These are phyloP conservation scores for Dufourea novaeangliae DNA, from an alignment of 1,140 invertebrate genomes.

Conservation along the genomic window DNA sequence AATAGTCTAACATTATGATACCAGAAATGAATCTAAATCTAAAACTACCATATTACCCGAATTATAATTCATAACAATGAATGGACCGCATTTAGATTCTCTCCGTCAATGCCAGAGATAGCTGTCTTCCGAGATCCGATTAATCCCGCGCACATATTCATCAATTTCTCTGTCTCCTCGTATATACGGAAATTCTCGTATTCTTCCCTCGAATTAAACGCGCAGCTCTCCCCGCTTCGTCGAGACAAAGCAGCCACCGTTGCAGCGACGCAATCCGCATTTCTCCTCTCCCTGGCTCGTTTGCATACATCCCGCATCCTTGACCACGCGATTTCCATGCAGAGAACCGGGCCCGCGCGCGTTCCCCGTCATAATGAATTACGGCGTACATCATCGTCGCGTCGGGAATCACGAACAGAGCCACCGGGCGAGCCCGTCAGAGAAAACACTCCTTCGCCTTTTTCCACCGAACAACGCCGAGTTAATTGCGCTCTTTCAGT, in stretches of 20 bases:
- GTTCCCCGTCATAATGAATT: background rate
- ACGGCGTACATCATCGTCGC: constrained; percentile 1
- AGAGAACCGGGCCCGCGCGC: background rate
- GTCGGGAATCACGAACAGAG: background rate
- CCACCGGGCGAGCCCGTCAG: too few relatives aligned
- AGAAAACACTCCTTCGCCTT: background rate
- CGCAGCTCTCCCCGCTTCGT: too few relatives aligned
- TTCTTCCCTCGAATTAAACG: background rate
- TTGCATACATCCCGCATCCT: background rate
- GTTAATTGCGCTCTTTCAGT: constrained; percentile 49
- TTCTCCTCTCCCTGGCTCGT: too few relatives aligned
- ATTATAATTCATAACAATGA: too few relatives aligned
- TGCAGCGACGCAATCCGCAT: background rate
- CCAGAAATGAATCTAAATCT: too few relatives aligned
- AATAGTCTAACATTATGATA: too few relatives aligned
- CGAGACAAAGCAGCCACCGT: too few relatives aligned
- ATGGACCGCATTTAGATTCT: too few relatives aligned
- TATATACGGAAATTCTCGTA: background rate
- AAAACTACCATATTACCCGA: too few relatives aligned
- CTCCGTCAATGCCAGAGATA: background rate
- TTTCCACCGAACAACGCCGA: background rate
- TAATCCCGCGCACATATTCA: background rate
- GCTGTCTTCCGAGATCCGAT: background rate
- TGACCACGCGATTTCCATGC: background rate
- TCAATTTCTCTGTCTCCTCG: background rate